These are phyloP conservation scores for Aplochiton taeniatus DNA, from an alignment of 2,797 vertebrate species.

Conservation along the genomic window DNA sequence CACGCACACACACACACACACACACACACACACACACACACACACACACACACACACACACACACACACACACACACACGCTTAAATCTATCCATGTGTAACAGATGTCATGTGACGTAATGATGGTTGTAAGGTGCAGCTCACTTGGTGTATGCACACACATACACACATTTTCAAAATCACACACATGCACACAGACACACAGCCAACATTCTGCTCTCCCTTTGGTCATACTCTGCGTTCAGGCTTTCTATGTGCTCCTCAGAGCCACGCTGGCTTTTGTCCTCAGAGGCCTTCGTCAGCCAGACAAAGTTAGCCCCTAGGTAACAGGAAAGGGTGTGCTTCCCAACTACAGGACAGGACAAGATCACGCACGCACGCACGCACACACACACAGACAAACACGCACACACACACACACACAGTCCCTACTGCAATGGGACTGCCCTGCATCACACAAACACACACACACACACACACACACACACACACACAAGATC, in stretches of 20 bases:
- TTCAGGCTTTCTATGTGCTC: neutral
- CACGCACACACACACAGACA: constrained; percentile 28
- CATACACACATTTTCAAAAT: neutral
- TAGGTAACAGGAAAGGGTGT: constrained; percentile 2
- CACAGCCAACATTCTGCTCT: neutral
- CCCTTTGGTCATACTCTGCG: neutral
- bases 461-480: constrained; percentile 28
- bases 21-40: constrained; percentile 7
- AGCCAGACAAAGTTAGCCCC: neutral
- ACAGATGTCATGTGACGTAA: no score
- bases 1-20: neutral
- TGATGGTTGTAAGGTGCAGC: no score
- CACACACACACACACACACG: constrained; percentile 1
- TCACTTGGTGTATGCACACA: neutral
- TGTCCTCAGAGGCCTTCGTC: neutral
- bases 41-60: constrained; percentile 13
- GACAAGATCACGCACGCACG: neutral
- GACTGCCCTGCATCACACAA: neutral
- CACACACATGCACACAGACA: constrained; percentile 21
- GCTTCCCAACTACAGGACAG: constrained; percentile 4
- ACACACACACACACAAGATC: constrained; percentile 1
- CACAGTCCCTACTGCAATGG: no score
- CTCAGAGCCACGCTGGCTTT: neutral
- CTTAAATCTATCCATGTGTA: neutral
- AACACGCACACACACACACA: neutral